These are phyloP conservation scores for Drosophila erecta DNA, from an alignment of 1,140 invertebrate species.

Conservation along the genomic window DNA sequence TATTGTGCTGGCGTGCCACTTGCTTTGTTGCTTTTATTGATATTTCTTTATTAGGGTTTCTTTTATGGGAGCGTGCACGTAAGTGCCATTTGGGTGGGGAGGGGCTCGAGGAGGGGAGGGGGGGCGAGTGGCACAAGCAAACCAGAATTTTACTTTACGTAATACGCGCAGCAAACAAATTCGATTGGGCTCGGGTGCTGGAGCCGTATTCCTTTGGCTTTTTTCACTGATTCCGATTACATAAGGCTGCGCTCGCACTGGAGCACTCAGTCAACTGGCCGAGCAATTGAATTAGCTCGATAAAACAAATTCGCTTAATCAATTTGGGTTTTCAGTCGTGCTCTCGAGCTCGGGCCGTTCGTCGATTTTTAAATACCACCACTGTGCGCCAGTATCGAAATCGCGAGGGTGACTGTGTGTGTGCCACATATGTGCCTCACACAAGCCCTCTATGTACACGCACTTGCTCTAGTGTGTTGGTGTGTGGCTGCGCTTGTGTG, in stretches of 20 bases:
- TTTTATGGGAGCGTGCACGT: conserved; percentile 79
- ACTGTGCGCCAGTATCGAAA: conserved; percentile 1
- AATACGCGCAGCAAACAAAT: conserved; percentile 60
- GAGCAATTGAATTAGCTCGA: conserved; percentile 49
- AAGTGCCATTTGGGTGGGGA: conserved; percentile 65
- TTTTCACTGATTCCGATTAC: conserved; percentile 43
- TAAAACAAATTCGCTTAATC: conserved; percentile 67
- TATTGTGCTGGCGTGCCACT: conserved; percentile 26
- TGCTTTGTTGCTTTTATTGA: conserved; percentile 68
- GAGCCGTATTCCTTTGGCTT: neutral
- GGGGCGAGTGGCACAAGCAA: conserved; percentile 10
- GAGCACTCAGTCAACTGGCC: conserved; percentile 22
- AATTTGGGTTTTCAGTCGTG: conserved; percentile 47
- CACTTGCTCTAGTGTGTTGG: conserved; percentile 4
- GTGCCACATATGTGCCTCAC: no score
- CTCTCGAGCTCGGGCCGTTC: neutral
- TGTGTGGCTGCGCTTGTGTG: neutral
- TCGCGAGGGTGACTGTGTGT: conserved; percentile 16
- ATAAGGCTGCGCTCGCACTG: conserved; percentile 48
- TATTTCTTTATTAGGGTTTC: conserved; percentile 82
- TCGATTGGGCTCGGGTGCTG: conserved; percentile 51
- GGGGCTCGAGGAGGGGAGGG: neutral
- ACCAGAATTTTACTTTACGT: conserved; percentile 74
- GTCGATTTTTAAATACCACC: conserved; percentile 1
- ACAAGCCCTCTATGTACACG: conserved; percentile 22